Percentiles rank a stretch among this genome's conserved stretches.
phyloP scores from a whole-genome alignment of 2,888 invertebrate genomes.

The Emmelina monodactyla region DNA sequence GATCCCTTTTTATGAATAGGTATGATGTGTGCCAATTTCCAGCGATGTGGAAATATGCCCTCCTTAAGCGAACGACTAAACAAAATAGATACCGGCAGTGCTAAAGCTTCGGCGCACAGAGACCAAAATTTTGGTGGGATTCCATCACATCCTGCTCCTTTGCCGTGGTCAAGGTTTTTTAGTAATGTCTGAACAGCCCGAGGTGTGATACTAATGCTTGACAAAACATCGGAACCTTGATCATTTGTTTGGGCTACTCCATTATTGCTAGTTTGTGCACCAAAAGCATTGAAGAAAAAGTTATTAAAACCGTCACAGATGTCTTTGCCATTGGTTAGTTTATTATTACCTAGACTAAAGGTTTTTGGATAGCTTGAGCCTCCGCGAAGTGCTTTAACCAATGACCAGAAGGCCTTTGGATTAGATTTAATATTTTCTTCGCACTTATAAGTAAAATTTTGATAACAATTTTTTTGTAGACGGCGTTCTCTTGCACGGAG shows the following conservation, averaged over 20 bases:
- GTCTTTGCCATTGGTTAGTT: not conserved
- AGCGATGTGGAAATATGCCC: too few relatives aligned
- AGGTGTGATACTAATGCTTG: not conserved
- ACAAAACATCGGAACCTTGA: conserved; percentile 1
- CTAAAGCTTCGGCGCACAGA: not conserved
- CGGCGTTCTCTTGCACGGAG: not conserved
- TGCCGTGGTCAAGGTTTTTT: not conserved
- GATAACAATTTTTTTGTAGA: not conserved
- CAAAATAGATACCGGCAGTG: not conserved
- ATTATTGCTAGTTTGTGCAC: not conserved
- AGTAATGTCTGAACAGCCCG: not conserved
- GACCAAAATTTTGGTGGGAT: too few relatives aligned
- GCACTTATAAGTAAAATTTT: not conserved
- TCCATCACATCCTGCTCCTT: conserved; percentile 6
- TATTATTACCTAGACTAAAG: not conserved
- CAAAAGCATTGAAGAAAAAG: not conserved
- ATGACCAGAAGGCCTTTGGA: not conserved
- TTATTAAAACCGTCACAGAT: not conserved
- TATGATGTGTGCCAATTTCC: too few relatives aligned
- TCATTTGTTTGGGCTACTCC: not conserved
- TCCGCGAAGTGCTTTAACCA: not conserved
- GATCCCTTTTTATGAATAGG: too few relatives aligned
- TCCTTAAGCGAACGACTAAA: too few relatives aligned
- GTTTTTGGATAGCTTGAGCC: not conserved
- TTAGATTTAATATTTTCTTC: not conserved